Evolutionary conservation across 2,797 vertebrate genomes (phyloP).

Genomic region (Betta splendens): DNA sequence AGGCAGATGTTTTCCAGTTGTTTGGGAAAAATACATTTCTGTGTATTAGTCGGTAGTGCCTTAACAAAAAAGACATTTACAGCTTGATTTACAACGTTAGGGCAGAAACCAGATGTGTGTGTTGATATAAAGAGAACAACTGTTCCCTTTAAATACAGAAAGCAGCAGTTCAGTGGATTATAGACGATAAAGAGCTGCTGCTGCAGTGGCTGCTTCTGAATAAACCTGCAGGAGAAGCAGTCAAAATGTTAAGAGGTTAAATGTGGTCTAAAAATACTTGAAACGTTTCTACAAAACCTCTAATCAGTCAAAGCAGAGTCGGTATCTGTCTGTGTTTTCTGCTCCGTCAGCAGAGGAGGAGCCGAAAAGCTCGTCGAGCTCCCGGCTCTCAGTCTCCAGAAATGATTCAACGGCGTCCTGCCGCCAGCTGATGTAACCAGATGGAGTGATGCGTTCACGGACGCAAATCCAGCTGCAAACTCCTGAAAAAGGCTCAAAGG

Average conservation of each 20-base stretch:
- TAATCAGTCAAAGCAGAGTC: conserved; percentile 24
- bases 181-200: too few species aligned
- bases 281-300: conserved; percentile 27
- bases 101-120: not conserved
- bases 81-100: too few species aligned
- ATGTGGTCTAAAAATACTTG: conserved; percentile 9
- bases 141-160: not conserved
- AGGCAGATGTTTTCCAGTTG: too few species aligned
- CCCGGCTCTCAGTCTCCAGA: conserved; percentile 21
- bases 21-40: too few species aligned
- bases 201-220: not conserved
- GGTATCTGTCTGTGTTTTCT: conserved; percentile 20
- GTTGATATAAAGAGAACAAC: not conserved
- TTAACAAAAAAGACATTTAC: too few species aligned
- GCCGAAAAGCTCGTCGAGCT: too few species aligned
- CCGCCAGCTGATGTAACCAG: conserved; percentile 39
- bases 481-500: too few species aligned
- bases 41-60: too few species aligned
- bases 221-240: conserved; percentile 11
- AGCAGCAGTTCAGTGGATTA: not conserved
- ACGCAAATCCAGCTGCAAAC: too few species aligned
- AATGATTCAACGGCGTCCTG: conserved; percentile 43
- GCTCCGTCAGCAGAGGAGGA: conserved; percentile 37
- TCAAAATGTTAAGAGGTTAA: conserved; percentile 20
- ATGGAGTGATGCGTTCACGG: conserved; percentile 36